Base-by-base conservation (phyloP, 2,888 invertebrate species). In the Siphonodentalium dalli region DNA sequence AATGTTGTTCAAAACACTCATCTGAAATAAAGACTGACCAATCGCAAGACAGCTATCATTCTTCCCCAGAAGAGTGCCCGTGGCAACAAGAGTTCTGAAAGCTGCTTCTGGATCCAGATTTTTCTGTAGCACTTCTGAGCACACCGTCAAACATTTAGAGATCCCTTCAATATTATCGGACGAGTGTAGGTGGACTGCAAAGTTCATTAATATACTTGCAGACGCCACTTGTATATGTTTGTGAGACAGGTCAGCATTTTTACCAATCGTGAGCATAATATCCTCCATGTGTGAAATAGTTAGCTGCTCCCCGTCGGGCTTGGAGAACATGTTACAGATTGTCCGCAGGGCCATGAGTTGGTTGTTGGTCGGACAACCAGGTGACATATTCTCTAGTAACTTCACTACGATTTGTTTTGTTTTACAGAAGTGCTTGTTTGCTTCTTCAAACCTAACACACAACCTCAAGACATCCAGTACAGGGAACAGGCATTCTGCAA, bases 401-500 rank as follows among this genome's bases (percentile, higher is more conserved):
- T 76, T 71, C 20, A 81, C 72, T 11, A 85, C 65, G 38, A 86
- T 82, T 13, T 70, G 69, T 11, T 68, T 60, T 15, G 52, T 63
- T 47, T 78, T 71, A 72, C 86, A 84, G 41, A 89, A 78, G 39
- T 82, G 67, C 6, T 83, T 77, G 62, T 87, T 87, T 6, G 90
- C 85, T 3, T 86, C 83, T 70, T 87, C 86, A 61, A 88, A 88
- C 39, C 91, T 87, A 33, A 95, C 86, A 0, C 91, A 90, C 73
- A 96, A 83, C 63, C 97, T 87, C 13, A 93, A 86, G 5, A 96
- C 84, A 77, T 98, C 97, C 65, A 98, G 82, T 5, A 90, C 90
- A 0, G 97, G 97, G 77, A 95, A 94, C 1, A 94, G 85, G 61
- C 89, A 86, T 74, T 91, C 90, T 84, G 76, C 43, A 71, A 70